Conservation (phyloP, 2,888 invertebrate genomes). For the Temnothorax rugatulus region DNA sequence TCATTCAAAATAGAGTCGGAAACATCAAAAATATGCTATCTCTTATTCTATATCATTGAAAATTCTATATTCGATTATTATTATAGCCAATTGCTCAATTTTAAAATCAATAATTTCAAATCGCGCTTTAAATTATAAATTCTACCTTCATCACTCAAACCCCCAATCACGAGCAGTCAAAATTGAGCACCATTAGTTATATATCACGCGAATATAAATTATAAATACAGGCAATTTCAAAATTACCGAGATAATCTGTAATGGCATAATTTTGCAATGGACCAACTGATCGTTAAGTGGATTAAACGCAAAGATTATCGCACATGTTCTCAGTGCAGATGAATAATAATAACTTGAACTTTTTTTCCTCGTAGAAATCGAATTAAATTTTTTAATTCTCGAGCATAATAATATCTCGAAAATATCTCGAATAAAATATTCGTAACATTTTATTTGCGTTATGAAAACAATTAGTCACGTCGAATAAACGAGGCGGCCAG, state of each 20-base stretch:
- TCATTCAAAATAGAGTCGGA: background rate
- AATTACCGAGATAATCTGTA: constrained; percentile 18
- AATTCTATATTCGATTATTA: background rate
- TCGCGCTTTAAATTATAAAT: constrained; percentile 1
- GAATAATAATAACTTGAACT: background rate
- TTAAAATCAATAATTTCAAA: background rate
- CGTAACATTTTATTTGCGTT: background rate
- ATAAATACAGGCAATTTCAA: constrained; percentile 11
- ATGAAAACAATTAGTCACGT: background rate
- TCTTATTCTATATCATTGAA: background rate
- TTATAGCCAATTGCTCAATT: background rate
- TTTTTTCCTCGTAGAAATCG: background rate
- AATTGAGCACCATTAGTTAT: constrained; percentile 17
- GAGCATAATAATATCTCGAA: background rate
- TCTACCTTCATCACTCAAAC: background rate
- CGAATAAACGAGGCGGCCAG: background rate
- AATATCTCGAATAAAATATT: background rate
- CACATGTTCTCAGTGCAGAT: background rate
- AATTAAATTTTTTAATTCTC: background rate
- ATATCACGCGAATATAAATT: constrained; percentile 18
- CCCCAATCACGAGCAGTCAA: background rate
- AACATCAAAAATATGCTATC: background rate
- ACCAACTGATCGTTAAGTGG: background rate
- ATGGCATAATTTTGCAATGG: background rate
- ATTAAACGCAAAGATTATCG: background rate